These are phyloP conservation scores for Neosalanx taihuensis DNA, from an alignment of 2,797 vertebrate species.

Conservation along the genomic window DNA sequence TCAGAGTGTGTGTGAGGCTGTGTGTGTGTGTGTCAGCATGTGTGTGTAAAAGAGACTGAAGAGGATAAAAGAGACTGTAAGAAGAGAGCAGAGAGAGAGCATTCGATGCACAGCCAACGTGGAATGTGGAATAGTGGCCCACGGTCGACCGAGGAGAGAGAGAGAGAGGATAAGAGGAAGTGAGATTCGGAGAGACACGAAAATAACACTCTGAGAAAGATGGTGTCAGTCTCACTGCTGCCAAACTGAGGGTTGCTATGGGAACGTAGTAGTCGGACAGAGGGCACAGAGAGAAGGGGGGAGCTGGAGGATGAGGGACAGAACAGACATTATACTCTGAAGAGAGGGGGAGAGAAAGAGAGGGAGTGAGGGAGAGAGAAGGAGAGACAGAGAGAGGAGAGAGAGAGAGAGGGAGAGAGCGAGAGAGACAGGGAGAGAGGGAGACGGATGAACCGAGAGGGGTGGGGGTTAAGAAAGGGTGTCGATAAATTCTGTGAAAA, in stretches of 20 bases:
- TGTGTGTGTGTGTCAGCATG: neutral
- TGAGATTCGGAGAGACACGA: neutral
- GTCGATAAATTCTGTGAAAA: neutral
- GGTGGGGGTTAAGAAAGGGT: neutral
- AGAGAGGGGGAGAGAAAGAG: neutral
- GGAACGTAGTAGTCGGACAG: too few relatives aligned
- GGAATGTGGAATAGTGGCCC: neutral
- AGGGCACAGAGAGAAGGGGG: too few relatives aligned
- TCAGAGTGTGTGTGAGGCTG: neutral
- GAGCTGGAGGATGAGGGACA: neutral
- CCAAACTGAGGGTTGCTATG: too few relatives aligned
- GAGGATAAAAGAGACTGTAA: neutral
- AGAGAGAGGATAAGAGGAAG: neutral
- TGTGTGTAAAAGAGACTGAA: neutral
- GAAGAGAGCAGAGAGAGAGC: too few relatives aligned
- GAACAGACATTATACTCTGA: neutral
- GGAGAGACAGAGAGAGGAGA: neutral
- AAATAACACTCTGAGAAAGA: neutral
- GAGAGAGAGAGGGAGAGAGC: neutral
- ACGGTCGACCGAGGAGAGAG: neutral
- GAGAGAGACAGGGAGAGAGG: neutral
- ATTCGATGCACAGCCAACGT: too few relatives aligned
- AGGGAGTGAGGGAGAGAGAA: neutral
- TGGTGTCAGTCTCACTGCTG: slow-evolving; percentile 4
- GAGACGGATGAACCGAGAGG: slow-evolving; percentile 1